Evolutionary conservation across 2,888 invertebrate genomes (phyloP).

Genomic region (Palloptera scutellata): DNA sequence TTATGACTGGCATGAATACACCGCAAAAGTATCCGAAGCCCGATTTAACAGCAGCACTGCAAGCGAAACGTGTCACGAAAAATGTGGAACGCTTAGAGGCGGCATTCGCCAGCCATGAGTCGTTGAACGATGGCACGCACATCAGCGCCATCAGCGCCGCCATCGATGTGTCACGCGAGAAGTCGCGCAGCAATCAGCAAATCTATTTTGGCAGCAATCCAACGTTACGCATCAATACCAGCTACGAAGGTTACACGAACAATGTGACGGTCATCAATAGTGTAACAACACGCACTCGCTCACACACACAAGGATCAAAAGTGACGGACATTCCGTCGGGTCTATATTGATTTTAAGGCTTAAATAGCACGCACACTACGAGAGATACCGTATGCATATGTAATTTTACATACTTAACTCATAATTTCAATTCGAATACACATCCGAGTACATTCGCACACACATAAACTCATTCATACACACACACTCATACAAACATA

Average conservation of each 20-base stretch:
- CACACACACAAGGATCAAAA: conserved; percentile 68
- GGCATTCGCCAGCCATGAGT: conserved; percentile 63
- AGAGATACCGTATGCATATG: no score
- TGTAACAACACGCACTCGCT: conserved; percentile 59
- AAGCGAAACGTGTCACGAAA: conserved; percentile 74
- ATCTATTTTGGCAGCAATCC: conserved; percentile 62
- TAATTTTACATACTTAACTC: no score
- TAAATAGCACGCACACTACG: background rate
- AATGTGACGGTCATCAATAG: conserved; percentile 28
- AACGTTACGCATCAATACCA: conserved; percentile 52
- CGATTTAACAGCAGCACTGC: conserved; percentile 66
- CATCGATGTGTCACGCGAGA: conserved; percentile 68
- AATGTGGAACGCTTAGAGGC: conserved; percentile 80
- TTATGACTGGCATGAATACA: conserved; percentile 67
- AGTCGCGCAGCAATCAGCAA: conserved; percentile 59
- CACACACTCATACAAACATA: background rate
- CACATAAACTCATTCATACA: no score
- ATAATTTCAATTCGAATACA: background rate
- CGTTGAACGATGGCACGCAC: conserved; percentile 65
- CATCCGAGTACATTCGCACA: no score
- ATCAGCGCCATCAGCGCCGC: conserved; percentile 72
- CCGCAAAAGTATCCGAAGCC: conserved; percentile 64
- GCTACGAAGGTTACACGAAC: conserved; percentile 29
- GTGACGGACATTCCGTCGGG: conserved; percentile 79
- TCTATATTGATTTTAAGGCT: conserved; percentile 66